A percentile compares a stretch with the other conserved stretches of the same genome.
Conservation (phyloP, 2,888 invertebrate species). For the Megastigmus dorsalis region DNA sequence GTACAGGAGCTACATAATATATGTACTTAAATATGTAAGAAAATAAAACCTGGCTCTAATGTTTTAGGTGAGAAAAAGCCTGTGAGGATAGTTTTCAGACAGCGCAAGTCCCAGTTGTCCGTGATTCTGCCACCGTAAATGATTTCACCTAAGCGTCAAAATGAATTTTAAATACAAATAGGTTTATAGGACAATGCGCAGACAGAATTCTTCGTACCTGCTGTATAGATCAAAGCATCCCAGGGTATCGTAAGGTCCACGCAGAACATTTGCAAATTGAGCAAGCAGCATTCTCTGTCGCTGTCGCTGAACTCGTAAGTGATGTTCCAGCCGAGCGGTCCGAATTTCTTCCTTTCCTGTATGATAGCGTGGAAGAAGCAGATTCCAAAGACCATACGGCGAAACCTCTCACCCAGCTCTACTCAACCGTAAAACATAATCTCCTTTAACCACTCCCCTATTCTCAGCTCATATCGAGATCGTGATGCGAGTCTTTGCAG, state of each 20-base stretch:
- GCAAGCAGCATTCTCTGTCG: slow-evolving; percentile 91
- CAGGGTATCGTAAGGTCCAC: slow-evolving; percentile 82
- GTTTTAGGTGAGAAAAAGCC: slow-evolving; percentile 86
- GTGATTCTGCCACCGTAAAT: slow-evolving; percentile 96
- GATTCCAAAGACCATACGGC: slow-evolving; percentile 85
- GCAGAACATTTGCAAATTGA: slow-evolving; percentile 91
- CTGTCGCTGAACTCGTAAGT: slow-evolving; percentile 95
- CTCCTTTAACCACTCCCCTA: no score
- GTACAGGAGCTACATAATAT: not conserved
- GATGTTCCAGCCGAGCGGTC: slow-evolving; percentile 94
- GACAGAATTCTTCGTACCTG: slow-evolving; percentile 76
- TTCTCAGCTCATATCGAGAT: no score
- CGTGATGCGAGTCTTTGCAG: no score
- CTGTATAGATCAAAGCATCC: slow-evolving; percentile 93
- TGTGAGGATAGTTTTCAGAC: slow-evolving; percentile 87
- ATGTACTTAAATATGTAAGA: not conserved
- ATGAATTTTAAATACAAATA: not conserved
- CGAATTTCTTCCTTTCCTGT: slow-evolving; percentile 94
- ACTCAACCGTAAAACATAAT: no score
- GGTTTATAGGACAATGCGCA: no score
- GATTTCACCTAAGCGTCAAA: slow-evolving; percentile 83
- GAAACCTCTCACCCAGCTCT: slow-evolving; percentile 83
- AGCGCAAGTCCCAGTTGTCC: slow-evolving; percentile 93
- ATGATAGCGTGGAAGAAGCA: slow-evolving; percentile 96
- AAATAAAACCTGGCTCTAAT: slow-evolving; percentile 75